Evolutionary conservation across 2,888 invertebrate species (phyloP).

Genomic region (Mactromeris polynyma): DNA sequence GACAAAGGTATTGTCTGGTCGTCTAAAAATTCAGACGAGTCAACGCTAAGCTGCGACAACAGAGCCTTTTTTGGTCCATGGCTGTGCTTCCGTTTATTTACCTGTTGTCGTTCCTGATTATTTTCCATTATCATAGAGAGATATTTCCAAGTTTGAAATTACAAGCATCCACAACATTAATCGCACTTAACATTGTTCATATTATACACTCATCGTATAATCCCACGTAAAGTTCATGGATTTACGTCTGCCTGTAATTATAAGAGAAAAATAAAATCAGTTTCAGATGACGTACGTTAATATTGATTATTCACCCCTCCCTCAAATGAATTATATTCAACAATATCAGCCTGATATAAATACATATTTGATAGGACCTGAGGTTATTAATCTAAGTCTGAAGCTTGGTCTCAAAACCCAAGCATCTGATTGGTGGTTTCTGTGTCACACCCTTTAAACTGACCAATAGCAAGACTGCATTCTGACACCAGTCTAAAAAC

Average conservation of each 20-base stretch:
- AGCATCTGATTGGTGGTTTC: no score
- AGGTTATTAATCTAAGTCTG: no score
- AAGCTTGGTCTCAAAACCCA: no score
- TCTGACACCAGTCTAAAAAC: no score
- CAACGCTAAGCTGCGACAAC: slow-evolving; percentile 37
- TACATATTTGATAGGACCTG: no score
- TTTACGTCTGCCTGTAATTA: not conserved
- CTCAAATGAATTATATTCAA: no score
- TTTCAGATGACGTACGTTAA: not conserved
- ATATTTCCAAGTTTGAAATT: not conserved
- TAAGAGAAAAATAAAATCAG: not conserved
- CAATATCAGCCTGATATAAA: no score
- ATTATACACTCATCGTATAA: not conserved
- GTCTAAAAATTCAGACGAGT: slow-evolving; percentile 16
- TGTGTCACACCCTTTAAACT: no score
- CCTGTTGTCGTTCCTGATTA: not conserved
- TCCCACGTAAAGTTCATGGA: not conserved
- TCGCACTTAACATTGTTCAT: not conserved
- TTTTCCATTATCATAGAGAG: not conserved
- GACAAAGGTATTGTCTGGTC: not conserved
- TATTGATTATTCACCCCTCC: not conserved
- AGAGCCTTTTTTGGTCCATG: slow-evolving; percentile 52
- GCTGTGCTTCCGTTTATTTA: not conserved
- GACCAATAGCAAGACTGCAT: no score
- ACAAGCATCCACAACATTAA: not conserved